Evolutionary conservation across 2,113 vertebrate genomes (phyloP), one percentile per base, ranked within the genome.

Genomic region (Poeciliopsis occidentalis): DNA sequence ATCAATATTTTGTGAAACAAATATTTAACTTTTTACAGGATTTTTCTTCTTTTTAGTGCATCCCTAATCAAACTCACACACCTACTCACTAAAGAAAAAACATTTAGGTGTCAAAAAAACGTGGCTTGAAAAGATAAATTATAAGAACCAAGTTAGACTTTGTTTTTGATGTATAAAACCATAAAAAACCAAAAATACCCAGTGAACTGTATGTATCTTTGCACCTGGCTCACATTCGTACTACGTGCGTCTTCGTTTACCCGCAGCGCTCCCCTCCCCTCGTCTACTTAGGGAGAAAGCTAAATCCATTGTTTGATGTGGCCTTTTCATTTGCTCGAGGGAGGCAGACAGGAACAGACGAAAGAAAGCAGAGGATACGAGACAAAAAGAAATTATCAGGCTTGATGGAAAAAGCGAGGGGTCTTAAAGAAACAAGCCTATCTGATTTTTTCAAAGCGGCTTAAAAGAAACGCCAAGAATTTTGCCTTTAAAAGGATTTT

Each of bases 251-350:
- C 73, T 63, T 75, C 32, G 30, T 72, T 67, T 82, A 39, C 70
- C 44, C 31, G n/a, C 79, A 2, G 69, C 51, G 64, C 5, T 80
- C 69, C 73, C 60, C 62, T 72, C 67, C 67, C 67, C 57, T 75
- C 81, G 24, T 85, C 67, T 71, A 29, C 79, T 85, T 71, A 44
- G 60, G 24, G 73, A 74, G 70, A 79, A 60, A 78, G 60, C 73
- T 75, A 27, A 85, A 79, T 62, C 84, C 77, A 84, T 77, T 88
- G 86, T 88, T 81, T 90, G 81, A 87, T 86, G 80, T 83, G 89
- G 79, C 81, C 86, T 85, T 90, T 87, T 84, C 81, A 75, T 88
- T 79, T 19, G 30, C 64, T 51, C 19, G 61, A 54, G 73, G 73
- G 70, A 69, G 19, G 44, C 15, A 44, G 41, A 27, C 67, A 41